Evolutionary conservation across 2,888 invertebrate species (phyloP).

Genomic region (Drepanosiphum platanoidis): DNA sequence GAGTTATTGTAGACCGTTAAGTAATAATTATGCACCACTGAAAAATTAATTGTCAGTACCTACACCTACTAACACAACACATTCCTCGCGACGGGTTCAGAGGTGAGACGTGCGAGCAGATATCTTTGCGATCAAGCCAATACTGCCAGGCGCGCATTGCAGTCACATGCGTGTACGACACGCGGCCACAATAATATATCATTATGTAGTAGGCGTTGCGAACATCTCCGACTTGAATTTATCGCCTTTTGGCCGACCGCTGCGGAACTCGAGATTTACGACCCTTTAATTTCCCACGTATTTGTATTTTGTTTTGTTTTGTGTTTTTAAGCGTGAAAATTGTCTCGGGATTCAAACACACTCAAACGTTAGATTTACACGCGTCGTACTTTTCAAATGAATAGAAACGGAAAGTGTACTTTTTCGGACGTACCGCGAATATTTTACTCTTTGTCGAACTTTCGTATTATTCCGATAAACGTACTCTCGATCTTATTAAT

Average conservation of each 20-base stretch:
- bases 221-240: constrained; percentile 23
- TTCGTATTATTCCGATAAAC: too few species aligned
- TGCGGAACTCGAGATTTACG: constrained; percentile 1
- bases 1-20: too few species aligned
- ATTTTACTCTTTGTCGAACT: too few species aligned
- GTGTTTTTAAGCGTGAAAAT: not conserved
- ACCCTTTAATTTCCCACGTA: not conserved
- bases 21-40: not conserved
- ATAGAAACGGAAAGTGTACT: too few species aligned
- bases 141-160: not conserved
- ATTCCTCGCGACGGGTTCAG: constrained; percentile 4
- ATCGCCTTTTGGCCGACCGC: not conserved
- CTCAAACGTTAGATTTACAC: too few species aligned
- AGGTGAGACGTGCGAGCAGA: constrained; percentile 37
- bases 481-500: too few species aligned
- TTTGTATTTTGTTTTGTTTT: too few species aligned
- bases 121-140: not conserved
- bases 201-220: not conserved
- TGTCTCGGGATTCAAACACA: not conserved
- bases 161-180: too few species aligned
- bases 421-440: too few species aligned
- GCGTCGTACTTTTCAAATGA: too few species aligned
- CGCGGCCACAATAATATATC: not conserved
- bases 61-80: too few species aligned
- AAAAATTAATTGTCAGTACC: not conserved